Evolutionary conservation across 2,797 vertebrate species (phyloP).

Genomic region (Cheirogaleus major): DNA sequence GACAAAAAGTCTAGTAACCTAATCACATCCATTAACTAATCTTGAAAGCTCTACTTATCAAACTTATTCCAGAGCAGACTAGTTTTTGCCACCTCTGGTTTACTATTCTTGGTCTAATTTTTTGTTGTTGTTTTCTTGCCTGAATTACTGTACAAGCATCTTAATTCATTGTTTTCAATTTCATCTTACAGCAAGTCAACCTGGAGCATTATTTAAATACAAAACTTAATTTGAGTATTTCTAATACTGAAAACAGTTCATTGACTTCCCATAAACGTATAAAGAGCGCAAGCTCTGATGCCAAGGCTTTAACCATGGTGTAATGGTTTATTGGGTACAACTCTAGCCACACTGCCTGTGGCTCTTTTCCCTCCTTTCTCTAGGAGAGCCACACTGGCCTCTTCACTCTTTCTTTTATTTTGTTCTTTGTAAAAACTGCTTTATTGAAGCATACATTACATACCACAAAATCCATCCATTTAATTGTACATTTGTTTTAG

Average conservation of each 20-base stretch:
- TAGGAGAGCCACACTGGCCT: not conserved
- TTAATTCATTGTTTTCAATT: not conserved
- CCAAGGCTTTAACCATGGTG: rapidly evolving
- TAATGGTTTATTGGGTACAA: rapidly evolving
- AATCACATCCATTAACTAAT: not conserved
- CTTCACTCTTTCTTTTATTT: not conserved
- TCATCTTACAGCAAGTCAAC: not conserved
- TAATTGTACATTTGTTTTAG: not conserved
- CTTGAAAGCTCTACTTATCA: not conserved
- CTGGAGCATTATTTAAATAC: not conserved
- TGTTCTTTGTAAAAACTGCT: not conserved
- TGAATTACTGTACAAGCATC: not conserved
- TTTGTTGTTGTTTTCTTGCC: not conserved
- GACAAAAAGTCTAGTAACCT: not conserved
- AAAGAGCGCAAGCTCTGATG: not conserved
- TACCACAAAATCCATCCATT: not conserved
- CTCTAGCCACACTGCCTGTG: rapidly evolving
- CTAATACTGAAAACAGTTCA: not conserved
- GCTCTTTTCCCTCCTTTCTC: not conserved
- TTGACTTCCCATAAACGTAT: not conserved
- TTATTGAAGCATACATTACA: not conserved
- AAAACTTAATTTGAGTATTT: not conserved
- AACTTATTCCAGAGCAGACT: not conserved
- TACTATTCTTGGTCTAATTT: not conserved
- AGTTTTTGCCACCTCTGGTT: not conserved